Evolutionary conservation across 2,113 vertebrate genomes (phyloP).

Genomic region (Prinia subflava): DNA sequence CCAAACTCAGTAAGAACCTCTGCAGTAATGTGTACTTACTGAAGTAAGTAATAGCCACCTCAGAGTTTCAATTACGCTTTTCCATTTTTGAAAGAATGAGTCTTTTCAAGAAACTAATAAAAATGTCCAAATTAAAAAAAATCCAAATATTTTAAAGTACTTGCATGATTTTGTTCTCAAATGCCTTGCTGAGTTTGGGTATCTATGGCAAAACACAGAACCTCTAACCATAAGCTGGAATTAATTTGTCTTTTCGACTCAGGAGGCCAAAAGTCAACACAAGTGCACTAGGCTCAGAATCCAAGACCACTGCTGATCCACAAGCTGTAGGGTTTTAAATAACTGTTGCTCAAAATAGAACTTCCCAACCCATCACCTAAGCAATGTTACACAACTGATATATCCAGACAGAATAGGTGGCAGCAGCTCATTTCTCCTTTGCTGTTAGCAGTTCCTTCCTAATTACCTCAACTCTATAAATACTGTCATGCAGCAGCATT

Average conservation of each 20-base stretch:
- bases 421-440: not conserved
- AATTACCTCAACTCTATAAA: not conserved
- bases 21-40: not conserved
- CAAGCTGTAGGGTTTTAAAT: constrained; percentile 39
- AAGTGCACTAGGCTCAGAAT: not conserved
- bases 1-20: not conserved
- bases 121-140: not conserved
- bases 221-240: not conserved
- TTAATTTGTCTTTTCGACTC: not conserved
- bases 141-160: not conserved
- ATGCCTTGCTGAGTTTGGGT: not conserved
- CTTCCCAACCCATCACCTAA: constrained; percentile 22
- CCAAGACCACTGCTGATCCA: not conserved
- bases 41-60: not conserved
- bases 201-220: not conserved
- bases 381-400: not conserved
- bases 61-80: not conserved
- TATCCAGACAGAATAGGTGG: not conserved
- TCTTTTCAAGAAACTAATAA: not conserved
- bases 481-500: not conserved
- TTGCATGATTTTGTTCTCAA: not conserved
- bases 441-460: not conserved
- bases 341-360: constrained; percentile 59
- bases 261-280: not conserved
- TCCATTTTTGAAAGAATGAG: not conserved